phyloP scores from a whole-genome alignment of 2,113 vertebrate species.

The Rissa tridactyla region DNA sequence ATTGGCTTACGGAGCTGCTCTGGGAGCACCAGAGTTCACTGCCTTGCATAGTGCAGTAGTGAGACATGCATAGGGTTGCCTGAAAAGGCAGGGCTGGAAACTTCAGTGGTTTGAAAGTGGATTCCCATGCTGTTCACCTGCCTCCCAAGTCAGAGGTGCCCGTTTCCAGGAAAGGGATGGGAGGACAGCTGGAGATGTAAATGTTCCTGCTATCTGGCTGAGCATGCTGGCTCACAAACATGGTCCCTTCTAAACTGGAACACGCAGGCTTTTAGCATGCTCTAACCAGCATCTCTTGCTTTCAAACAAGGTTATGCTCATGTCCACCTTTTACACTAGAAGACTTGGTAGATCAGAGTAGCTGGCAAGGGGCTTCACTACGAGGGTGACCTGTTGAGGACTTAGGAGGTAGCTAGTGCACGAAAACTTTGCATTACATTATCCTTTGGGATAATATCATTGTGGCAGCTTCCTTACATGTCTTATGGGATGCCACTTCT shows the following conservation, averaged over 20 bases:
- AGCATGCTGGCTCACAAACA: background rate
- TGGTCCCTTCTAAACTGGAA: background rate
- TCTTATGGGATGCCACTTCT: background rate
- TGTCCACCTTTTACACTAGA: background rate
- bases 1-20: background rate
- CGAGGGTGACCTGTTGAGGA: background rate
- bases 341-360: background rate
- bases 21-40: background rate
- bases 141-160: background rate
- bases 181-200: background rate
- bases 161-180: background rate
- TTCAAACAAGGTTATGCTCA: background rate
- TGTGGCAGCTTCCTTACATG: background rate
- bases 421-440: background rate
- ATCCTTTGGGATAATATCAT: background rate
- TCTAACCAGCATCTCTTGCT: background rate
- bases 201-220: background rate
- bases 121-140: background rate
- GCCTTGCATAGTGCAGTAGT: background rate
- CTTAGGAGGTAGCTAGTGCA: background rate
- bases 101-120: background rate
- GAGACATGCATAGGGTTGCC: fast-evolving
- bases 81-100: background rate
- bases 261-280: background rate
- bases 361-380: background rate